A percentile compares a stretch with the other conserved stretches of the same genome.
These are phyloP conservation scores for Rattus rattus DNA, from an alignment of 2,113 vertebrate genomes.

Conservation along the genomic window DNA sequence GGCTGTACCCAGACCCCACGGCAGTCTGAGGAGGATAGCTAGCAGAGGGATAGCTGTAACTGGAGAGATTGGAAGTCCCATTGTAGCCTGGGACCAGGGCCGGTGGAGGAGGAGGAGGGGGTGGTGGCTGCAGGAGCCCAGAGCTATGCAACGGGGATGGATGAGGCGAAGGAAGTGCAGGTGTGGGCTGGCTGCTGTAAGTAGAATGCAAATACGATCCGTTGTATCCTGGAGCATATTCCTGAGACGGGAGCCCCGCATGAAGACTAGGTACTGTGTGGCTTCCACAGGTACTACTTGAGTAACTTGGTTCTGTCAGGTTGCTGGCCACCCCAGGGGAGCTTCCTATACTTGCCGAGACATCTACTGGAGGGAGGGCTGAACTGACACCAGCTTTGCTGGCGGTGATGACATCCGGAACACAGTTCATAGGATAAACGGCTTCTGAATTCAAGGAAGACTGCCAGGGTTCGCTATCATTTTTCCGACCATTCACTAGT, in stretches of 20 bases:
- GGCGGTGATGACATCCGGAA: slow-evolving; percentile 95
- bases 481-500: slow-evolving; percentile 96
- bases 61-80: slow-evolving; percentile 95
- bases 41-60: slow-evolving; percentile 96
- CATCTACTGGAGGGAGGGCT: slow-evolving; percentile 94
- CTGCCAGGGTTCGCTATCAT: slow-evolving; percentile 97
- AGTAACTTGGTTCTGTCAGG: slow-evolving; percentile 96
- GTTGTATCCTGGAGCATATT: slow-evolving; percentile 97
- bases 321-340: slow-evolving; percentile 96
- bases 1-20: slow-evolving; percentile 95
- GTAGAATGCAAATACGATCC: slow-evolving; percentile 97
- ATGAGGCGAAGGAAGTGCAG: slow-evolving; percentile 96
- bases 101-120: slow-evolving; percentile 91
- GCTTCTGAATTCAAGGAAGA: slow-evolving; percentile 90
- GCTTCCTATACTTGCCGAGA: slow-evolving; percentile 95
- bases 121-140: slow-evolving; percentile 95
- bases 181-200: slow-evolving; percentile 94
- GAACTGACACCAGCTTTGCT: slow-evolving; percentile 97
- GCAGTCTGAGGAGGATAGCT: slow-evolving; percentile 96
- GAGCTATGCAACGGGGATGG: slow-evolving; percentile 97
- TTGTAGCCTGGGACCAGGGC: slow-evolving; percentile 97
- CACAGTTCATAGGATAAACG: slow-evolving; percentile 98
- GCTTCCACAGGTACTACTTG: slow-evolving; percentile 97
- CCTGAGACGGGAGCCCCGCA: slow-evolving; percentile 97
- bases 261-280: slow-evolving; percentile 95